Evolutionary conservation across 2,113 vertebrate species (phyloP).

Genomic region (Thalassarche chlororhynchos): DNA sequence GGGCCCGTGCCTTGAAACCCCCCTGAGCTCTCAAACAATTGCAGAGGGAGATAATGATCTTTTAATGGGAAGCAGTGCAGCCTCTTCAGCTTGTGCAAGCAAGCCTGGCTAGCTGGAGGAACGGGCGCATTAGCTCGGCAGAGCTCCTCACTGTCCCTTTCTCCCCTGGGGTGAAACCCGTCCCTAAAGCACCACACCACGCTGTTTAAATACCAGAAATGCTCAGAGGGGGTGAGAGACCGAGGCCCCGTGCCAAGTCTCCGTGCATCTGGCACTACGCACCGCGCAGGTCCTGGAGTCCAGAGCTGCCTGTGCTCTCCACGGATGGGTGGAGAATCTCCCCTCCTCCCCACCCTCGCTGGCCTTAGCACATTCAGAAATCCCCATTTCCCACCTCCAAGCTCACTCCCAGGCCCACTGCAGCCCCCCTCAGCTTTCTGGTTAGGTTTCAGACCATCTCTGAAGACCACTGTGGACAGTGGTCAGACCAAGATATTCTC

Average conservation of each 20-base stretch:
- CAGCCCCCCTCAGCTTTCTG: background rate
- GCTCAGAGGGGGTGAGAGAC: background rate
- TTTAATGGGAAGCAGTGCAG: background rate
- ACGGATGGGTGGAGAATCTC: background rate
- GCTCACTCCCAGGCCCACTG: background rate
- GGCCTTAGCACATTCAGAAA: background rate
- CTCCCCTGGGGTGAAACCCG: background rate
- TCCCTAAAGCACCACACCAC: background rate
- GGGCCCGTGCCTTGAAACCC: background rate
- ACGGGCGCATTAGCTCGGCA: rapidly evolving
- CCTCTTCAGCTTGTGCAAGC: background rate
- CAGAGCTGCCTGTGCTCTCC: background rate
- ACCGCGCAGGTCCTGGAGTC: rapidly evolving
- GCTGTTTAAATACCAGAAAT: background rate
- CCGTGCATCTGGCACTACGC: rapidly evolving
- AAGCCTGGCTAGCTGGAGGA: background rate
- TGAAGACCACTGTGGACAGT: background rate
- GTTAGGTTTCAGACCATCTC: too few relatives aligned
- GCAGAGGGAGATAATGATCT: background rate
- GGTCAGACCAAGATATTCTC: background rate
- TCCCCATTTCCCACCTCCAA: background rate
- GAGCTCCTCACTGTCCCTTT: background rate
- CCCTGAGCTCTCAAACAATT: background rate
- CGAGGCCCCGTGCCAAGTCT: background rate
- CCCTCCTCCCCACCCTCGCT: background rate